Base-by-base conservation (phyloP, 2,113 vertebrate genomes). In the Amphiprion ocellaris region DNA sequence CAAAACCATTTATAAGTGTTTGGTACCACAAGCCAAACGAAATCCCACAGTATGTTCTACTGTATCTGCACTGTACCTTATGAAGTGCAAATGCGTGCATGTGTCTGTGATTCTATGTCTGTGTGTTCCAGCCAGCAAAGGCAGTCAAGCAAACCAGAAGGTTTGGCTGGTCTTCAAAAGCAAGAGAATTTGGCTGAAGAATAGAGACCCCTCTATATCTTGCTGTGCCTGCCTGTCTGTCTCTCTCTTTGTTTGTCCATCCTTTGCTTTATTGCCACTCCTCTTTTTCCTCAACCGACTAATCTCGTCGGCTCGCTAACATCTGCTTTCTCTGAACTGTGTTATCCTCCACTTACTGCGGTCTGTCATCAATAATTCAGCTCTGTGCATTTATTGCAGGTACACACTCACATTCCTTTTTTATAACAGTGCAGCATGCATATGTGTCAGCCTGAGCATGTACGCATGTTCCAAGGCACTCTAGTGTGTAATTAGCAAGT, bases 121-220 rank as follows among this genome's bases (percentile, higher is more conserved):
- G 61, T 77, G 47, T 62, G 53, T 23, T 79, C 12, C 61, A 59
- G 58, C 52, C 65, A 73, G 39, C 54, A 47, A 74, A 80, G n/a
- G 33, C 75, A 70, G 33, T 65, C 78, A 82, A 67, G 62, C 81
- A 74, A 72, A 81, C 26, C 70, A 84, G 37, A 79, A 53, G 53
- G 55, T 78, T 59, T 92, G 89, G 89, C 82, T 26, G 69, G 21
- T 66, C 75, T 77, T 82, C 81, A 85, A 76, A 83, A 81, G 54
- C 24, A 17, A 78, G 37, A 14, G 50, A 56, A 68, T 86, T 83
- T 90, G 89, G 85, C 85, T 70, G 21, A 67, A 72, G 81, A 89
- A 86, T 33, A 86, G 65, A 89, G 69, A 78, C 67, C 70, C 64
- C 49, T 69, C 53, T 71, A 28, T 75, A 64, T 78, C 69, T 68